A percentile compares a stretch with the other conserved stretches of the same genome.
These are phyloP conservation scores for Brachypodius melanocephalos DNA, from an alignment of 2,113 vertebrate species.

Conservation along the genomic window DNA sequence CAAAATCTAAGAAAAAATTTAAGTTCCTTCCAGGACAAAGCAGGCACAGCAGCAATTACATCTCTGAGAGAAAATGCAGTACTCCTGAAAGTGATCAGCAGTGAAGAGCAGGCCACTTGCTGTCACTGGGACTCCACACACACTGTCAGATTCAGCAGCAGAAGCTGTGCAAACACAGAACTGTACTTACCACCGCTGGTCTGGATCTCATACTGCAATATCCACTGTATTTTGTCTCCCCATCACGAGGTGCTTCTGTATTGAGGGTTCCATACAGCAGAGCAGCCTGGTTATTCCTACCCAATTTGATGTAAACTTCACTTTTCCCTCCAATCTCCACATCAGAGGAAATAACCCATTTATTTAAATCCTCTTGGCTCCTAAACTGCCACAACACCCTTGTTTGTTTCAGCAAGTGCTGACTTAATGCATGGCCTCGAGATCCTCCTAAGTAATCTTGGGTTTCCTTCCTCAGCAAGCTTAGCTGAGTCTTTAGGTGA, in stretches of 20 bases:
- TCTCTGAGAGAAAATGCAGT: not conserved
- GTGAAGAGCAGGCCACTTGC: not conserved
- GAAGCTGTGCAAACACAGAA: not conserved
- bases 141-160: not conserved
- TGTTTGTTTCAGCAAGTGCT: conserved; percentile 84
- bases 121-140: not conserved
- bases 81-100: not conserved
- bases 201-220: conserved; percentile 86
- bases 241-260: conserved; percentile 80
- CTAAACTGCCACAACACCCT: conserved; percentile 88
- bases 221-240: conserved; percentile 88
- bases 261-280: conserved; percentile 85
- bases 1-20: not conserved
- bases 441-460: conserved; percentile 72
- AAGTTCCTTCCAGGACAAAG: not conserved
- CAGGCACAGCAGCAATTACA: not conserved
- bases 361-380: conserved; percentile 80
- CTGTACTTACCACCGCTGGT: conserved; percentile 77
- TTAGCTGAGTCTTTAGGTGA: conserved; percentile 78
- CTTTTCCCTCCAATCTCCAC: conserved; percentile 89
- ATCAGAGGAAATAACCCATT: conserved; percentile 89
- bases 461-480: conserved; percentile 77
- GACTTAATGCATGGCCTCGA: conserved; percentile 65
- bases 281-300: conserved; percentile 82
- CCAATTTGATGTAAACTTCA: conserved; percentile 79